A percentile compares a stretch with the other conserved stretches of the same genome.
These are phyloP conservation scores for Diaperis boleti DNA, from an alignment of 2,888 invertebrate species.

Conservation along the genomic window DNA sequence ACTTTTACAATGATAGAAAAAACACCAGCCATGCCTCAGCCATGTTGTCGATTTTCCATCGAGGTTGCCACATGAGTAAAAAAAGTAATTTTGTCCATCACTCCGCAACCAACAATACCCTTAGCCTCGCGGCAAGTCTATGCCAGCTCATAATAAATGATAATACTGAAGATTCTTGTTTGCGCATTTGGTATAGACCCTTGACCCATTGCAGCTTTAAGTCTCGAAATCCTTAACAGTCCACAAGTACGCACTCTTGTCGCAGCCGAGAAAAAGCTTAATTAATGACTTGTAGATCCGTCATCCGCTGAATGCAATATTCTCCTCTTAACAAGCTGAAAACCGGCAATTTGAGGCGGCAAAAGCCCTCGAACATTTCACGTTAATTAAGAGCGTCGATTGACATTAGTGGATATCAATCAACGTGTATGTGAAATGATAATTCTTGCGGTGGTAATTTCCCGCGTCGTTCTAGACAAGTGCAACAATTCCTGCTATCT, in stretches of 20 bases:
- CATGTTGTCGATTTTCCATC: no score
- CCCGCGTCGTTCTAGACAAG: constrained; percentile 24
- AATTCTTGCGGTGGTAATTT: constrained; percentile 5
- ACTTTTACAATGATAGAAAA: no score
- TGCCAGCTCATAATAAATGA: no score
- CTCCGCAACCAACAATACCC: not conserved
- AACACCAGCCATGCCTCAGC: no score
- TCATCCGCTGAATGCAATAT: constrained; percentile 15
- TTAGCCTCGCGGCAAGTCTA: not conserved
- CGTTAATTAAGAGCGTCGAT: constrained; percentile 29
- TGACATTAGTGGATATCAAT: constrained; percentile 21
- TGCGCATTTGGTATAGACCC: no score
- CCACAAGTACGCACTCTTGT: constrained; percentile 8
- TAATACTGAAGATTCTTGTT: no score
- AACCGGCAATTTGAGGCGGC: constrained; percentile 23
- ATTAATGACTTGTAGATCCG: constrained; percentile 23
- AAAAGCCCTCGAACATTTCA: constrained; percentile 23
- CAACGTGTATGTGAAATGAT: constrained; percentile 16
- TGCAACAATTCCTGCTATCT: constrained; percentile 36
- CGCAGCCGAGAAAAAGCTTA: constrained; percentile 11
- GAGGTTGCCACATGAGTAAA: no score
- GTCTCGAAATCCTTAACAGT: not conserved
- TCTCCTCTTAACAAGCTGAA: constrained; percentile 27
- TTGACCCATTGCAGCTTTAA: not conserved
- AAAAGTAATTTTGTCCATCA: no score